Base-by-base conservation (phyloP, 2,888 invertebrate species). In the Amorpha juglandis region DNA sequence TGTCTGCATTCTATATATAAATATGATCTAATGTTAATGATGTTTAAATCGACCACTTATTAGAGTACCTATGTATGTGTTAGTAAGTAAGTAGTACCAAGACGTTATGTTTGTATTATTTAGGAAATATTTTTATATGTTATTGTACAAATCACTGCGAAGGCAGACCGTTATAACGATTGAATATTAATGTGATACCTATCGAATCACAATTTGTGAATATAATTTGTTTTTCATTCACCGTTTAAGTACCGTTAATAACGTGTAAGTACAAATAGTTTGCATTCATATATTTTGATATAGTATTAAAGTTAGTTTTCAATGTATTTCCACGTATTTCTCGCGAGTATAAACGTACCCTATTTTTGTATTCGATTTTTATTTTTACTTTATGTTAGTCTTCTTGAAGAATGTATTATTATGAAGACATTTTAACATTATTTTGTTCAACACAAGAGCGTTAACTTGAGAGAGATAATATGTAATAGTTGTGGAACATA, bases 401-500 rank as follows among this genome's bases (percentile, higher is more conserved):
- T 62, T 62, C 51, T 52, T 33, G 52, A 47, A n/a, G 27, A 62
- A 16, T 62, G 51, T 67, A 67, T 62, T 67, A 62, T 33, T 42
- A 64, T 51, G 62, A 64, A 52, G 53, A 62, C 19, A 64, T 62
- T 51, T 14, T 35, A 47, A 48, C 35, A 19, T 63, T 38, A 63
- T 53, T 62, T 42, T 64, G n/a, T 53, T 51, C 21, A 21, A 64
- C 47, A 67, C 47, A 53, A 38, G 38, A 53, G 19, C 48, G 63
- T 63, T 19, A 55, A 63, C 35, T 50, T 48, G 48, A 65, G 79
- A 81, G 78, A 80, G 76, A 82, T 70, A 68, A 38, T 19, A 73
- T 77, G 73, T 74, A 74, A 77, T 80, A 81, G 79, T 84, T 80
- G 84, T 81, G 71, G 77, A 77, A 88, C 89, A 89, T 90, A 89